phyloP scores from a whole-genome alignment of 2,113 vertebrate genomes.

The Aythya baeri region DNA sequence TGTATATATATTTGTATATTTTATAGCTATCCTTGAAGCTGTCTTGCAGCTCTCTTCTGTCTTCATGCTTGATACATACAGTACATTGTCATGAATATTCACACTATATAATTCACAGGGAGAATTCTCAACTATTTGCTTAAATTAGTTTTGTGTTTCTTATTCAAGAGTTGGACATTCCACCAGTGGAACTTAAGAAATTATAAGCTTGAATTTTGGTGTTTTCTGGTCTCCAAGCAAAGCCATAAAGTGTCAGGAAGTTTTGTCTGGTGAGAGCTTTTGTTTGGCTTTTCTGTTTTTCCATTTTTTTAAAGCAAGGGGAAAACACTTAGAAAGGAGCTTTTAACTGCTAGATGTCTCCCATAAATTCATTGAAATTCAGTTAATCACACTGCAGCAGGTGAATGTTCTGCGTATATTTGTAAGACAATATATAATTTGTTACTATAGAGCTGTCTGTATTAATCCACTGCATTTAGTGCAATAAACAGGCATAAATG shows the following conservation, averaged over 20 bases:
- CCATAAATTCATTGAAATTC: slow-evolving; percentile 1
- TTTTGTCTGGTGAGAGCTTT: not conserved
- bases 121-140: not conserved
- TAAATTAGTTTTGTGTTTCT: not conserved
- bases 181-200: not conserved
- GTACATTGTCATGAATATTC: not conserved
- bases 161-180: not conserved
- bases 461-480: not conserved
- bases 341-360: not conserved
- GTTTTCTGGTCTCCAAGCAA: not conserved
- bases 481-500: not conserved
- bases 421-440: not conserved
- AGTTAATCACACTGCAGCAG: not conserved
- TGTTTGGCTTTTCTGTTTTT: not conserved
- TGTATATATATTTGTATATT: too few species aligned
- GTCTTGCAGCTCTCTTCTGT: not conserved
- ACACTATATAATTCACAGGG: not conserved
- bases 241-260: not conserved
- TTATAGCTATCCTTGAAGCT: not conserved
- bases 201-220: not conserved
- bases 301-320: not conserved
- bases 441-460: not conserved
- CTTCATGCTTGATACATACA: not conserved
- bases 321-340: not conserved
- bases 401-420: not conserved